These are phyloP conservation scores for Patella pellucida DNA, from an alignment of 2,888 invertebrate genomes.

Conservation along the genomic window DNA sequence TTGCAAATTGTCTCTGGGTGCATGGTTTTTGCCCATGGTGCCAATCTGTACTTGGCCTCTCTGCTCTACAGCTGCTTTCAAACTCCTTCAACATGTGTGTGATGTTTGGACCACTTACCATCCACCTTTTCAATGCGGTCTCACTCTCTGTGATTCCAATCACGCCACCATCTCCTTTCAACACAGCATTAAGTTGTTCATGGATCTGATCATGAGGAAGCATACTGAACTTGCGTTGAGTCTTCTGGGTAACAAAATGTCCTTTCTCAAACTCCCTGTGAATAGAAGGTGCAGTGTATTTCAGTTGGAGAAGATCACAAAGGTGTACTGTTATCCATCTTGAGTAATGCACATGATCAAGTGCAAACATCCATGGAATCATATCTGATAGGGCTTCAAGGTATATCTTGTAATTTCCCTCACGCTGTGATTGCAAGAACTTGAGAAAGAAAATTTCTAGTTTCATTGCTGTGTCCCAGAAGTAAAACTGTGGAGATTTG, in stretches of 20 bases:
- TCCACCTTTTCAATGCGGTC: constrained; percentile 10
- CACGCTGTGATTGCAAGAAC: neutral
- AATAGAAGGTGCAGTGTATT: neutral
- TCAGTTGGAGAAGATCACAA: neutral
- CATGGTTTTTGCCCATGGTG: too few relatives aligned
- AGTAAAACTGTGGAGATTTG: constrained; percentile 4
- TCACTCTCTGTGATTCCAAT: constrained; percentile 14
- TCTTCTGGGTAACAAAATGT: neutral
- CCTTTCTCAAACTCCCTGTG: neutral
- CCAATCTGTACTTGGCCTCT: neutral
- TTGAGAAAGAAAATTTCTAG: constrained; percentile 9
- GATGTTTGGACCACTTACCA: constrained; percentile 11
- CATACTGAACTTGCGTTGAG: neutral
- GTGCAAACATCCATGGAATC: constrained; percentile 15
- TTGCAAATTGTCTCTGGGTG: too few relatives aligned
- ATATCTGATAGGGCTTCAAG: too few relatives aligned
- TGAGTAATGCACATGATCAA: constrained; percentile 8
- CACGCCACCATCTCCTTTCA: constrained; percentile 13
- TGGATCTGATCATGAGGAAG: constrained; percentile 12
- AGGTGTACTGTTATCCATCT: constrained; percentile 14
- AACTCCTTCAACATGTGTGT: neutral
- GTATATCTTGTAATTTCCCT: constrained; percentile 6
- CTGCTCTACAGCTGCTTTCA: neutral
- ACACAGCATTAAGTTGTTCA: constrained; percentile 14
- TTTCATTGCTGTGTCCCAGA: neutral